Evolutionary conservation across 2,797 vertebrate species (phyloP), one percentile per base, ranked within the genome.

Genomic region (Halcyon smyrnensis): DNA sequence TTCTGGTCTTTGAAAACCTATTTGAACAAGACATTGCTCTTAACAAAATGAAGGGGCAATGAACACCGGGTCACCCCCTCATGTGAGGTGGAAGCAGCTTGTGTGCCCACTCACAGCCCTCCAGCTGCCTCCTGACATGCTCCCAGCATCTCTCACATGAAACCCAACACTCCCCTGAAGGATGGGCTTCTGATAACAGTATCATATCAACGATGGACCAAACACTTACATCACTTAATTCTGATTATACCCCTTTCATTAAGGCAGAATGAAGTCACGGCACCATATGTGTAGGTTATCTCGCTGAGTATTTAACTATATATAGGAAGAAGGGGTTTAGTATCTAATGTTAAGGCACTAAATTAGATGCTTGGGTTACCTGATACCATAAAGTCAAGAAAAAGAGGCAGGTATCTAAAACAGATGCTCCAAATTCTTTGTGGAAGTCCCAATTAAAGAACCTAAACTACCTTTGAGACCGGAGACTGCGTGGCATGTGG

Each of bases 201-300:
- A 30, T 11, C 30, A 18, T 14, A 39, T 6, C 71, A 87, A 62
- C 9, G 27, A 67, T 27, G 32, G 36, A 15, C 13, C 36, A 71
- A 68, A 48, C 24, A 64, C 15, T 46, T 32, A 30, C 18, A 51
- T 19, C 12, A 6, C 32, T 71, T 67, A 68, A 77, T 78, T 79
- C 41, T 50, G 50, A 89, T 43, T n/a, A 73, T 7, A 27, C 3
- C 2, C 5, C 45, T 41, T 69, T 86, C 4, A 73, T 53, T 17
- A 84, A 45, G 50, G 43, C 41, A 63, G 41, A 91, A 69, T 24
- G 28, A 54, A 50, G 41, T 50, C 41, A 65, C 21, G 18, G 32
- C 17, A 79, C 25, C 0, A 0, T 36, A 73, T 3, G 10, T n/a
- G 12, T 28, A 65, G n/a, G 25, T 65, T 21, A 37, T 23, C 36